phyloP scores from a whole-genome alignment of 1,140 invertebrate genomes.

The Anastrepha obliqua region DNA sequence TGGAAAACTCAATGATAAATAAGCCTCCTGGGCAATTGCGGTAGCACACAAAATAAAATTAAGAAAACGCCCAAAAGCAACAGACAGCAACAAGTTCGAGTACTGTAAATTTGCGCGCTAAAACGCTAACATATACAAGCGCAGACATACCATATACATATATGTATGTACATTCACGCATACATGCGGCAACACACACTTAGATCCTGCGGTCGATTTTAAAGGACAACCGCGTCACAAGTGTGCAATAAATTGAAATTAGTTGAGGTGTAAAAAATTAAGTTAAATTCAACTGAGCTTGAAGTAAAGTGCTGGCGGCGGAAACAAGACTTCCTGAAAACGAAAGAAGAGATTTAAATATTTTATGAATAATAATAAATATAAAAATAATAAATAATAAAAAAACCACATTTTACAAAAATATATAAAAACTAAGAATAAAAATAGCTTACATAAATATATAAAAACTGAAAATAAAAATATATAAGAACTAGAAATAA shows the following conservation, averaged over 20 bases:
- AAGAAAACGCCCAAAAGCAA: slow-evolving; percentile 3
- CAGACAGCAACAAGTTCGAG: slow-evolving; percentile 16
- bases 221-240: background rate
- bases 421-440: background rate
- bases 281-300: slow-evolving; percentile 12
- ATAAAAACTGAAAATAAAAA: too few species aligned
- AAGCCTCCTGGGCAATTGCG: background rate
- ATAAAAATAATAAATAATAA: too few species aligned
- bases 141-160: background rate
- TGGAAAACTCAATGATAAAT: background rate
- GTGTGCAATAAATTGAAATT: background rate
- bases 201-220: slow-evolving; percentile 26
- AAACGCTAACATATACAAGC: background rate
- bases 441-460: too few species aligned
- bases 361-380: too few species aligned
- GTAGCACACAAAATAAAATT: background rate
- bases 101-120: slow-evolving; percentile 28
- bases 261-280: slow-evolving; percentile 6
- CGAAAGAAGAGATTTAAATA: too few species aligned
- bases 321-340: too few species aligned
- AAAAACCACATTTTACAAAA: background rate
- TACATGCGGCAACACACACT: background rate
- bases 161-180: background rate
- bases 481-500: too few species aligned
- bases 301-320: background rate